These are phyloP conservation scores for Drosophila orosa DNA, from an alignment of 1,140 invertebrate genomes.

Conservation along the genomic window DNA sequence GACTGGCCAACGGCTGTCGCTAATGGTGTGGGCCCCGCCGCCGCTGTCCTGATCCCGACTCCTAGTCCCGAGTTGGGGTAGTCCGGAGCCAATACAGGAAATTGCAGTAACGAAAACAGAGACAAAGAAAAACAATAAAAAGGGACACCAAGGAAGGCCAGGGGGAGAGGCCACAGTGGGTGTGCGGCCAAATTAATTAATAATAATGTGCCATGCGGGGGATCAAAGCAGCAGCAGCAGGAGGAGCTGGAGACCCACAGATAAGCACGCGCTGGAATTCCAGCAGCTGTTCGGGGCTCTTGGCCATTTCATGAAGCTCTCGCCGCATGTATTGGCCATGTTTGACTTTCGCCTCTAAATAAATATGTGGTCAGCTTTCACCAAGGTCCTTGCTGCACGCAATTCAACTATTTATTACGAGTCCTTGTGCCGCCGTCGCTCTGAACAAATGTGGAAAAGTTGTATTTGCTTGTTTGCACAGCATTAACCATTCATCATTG, in stretches of 20 bases:
- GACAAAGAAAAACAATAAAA: slow-evolving; percentile 33
- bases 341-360: slow-evolving; percentile 69
- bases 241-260: slow-evolving; percentile 19
- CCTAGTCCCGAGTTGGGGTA: slow-evolving; percentile 38
- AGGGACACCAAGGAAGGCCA: slow-evolving; percentile 4
- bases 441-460: slow-evolving; percentile 9
- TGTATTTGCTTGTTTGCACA: slow-evolving; percentile 24
- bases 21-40: slow-evolving; percentile 40
- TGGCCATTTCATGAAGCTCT: slow-evolving; percentile 34
- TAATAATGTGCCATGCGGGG: slow-evolving; percentile 67
- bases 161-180: slow-evolving; percentile 28
- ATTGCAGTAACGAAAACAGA: slow-evolving; percentile 52
- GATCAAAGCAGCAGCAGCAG: slow-evolving; percentile 1
- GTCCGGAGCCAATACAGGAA: slow-evolving; percentile 52
- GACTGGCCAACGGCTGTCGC: slow-evolving; percentile 75
- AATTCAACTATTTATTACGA: slow-evolving; percentile 63
- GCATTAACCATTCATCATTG: slow-evolving; percentile 24
- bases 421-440: slow-evolving; percentile 53
- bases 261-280: slow-evolving; percentile 53
- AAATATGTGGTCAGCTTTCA: slow-evolving; percentile 57
- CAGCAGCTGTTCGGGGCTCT: slow-evolving; percentile 61
- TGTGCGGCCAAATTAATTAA: slow-evolving; percentile 74
- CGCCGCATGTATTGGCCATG: slow-evolving; percentile 54
- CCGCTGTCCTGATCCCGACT: slow-evolving; percentile 6
- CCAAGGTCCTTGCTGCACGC: slow-evolving; percentile 73